Base-by-base conservation (phyloP, 2,113 vertebrate species). In the Cebus imitator region DNA sequence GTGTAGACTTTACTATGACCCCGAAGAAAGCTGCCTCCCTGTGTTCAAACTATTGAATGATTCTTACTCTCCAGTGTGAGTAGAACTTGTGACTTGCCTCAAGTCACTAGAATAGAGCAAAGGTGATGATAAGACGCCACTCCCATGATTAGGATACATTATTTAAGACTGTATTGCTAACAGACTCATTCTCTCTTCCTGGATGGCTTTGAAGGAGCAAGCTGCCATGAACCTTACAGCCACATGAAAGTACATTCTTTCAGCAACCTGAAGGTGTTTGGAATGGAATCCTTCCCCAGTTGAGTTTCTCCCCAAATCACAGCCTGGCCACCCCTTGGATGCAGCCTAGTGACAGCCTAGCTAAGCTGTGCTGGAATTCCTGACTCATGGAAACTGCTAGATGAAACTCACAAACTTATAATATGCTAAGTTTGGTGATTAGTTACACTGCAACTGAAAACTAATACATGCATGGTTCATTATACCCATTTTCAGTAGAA, bases 1-100 rank as follows among this genome's bases (percentile, higher is more conserved):
- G 6, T 1, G 3, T 25, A 70, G 64, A 57, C 6, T 16, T 58
- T 1, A 23, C 18, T 8, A 1, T 6, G 23, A 25, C 6, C n/a
- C 30, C 1, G 0, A 4, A 1, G 18, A 27, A 3, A 30, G 16
- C 27, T 50, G 30, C 14, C 13, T 27, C 16, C 8, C 1, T 9
- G 17, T 3, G 43, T 2, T 66, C 30, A 57, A 3, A 3, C 32
- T 37, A 68, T 82, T 57, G 4, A 40, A 45, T 20, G 35, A 14
- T 23, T 25, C n/a, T 12, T 16, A 2, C 37, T 66, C 6, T n/a
- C 3, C 2, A 27, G 20, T 27, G 40, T 55, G 25, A 16, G 4
- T 43, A 12, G n/a, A n/a, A 30, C 4, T 25, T 68, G 8, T 27
- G 40, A 17, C 40, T 35, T n/a, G 23, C 23, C 7, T 48, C 3